Conservation (phyloP, 2,888 invertebrate genomes). For the Xylophagus ater region DNA sequence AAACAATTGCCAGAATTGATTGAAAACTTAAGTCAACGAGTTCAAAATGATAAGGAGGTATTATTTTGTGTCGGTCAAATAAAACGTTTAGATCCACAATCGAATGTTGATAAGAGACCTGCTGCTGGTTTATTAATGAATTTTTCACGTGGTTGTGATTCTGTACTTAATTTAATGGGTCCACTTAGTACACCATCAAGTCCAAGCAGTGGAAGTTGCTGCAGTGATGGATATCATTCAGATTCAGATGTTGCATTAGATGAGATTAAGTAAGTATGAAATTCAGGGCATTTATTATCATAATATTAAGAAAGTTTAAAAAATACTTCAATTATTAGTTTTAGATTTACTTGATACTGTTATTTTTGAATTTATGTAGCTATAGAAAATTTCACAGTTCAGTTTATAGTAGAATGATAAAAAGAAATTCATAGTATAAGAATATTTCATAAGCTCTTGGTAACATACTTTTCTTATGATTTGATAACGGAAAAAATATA, state of each 20-base stretch:
- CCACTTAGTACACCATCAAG: slow-evolving; percentile 40
- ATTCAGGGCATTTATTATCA: too few relatives aligned
- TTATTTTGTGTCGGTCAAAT: slow-evolving; percentile 60
- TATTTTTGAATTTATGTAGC: too few relatives aligned
- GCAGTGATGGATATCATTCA: slow-evolving; percentile 75
- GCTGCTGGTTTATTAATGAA: slow-evolving; percentile 62
- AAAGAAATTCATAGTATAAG: too few relatives aligned
- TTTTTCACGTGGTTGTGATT: slow-evolving; percentile 61
- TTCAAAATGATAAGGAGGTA: slow-evolving; percentile 85
- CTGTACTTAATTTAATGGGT: slow-evolving; percentile 66
- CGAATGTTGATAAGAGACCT: slow-evolving; percentile 52
- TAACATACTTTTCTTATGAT: too few relatives aligned
- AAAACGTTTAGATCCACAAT: slow-evolving; percentile 50
- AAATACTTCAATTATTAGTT: too few relatives aligned
- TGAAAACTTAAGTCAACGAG: slow-evolving; percentile 60
- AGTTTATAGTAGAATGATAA: too few relatives aligned
- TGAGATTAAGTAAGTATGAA: slow-evolving; percentile 30
- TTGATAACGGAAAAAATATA: too few relatives aligned
- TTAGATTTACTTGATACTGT: too few relatives aligned
- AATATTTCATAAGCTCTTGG: too few relatives aligned
- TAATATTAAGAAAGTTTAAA: too few relatives aligned
- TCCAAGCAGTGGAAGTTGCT: slow-evolving; percentile 44
- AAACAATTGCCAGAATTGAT: slow-evolving; percentile 61
- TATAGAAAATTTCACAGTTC: too few relatives aligned
- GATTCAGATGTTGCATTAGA: slow-evolving; percentile 52